A percentile compares a stretch with the other conserved stretches of the same genome.
phyloP scores from a whole-genome alignment of 2,888 invertebrate genomes.

The Nyleta sp. region DNA sequence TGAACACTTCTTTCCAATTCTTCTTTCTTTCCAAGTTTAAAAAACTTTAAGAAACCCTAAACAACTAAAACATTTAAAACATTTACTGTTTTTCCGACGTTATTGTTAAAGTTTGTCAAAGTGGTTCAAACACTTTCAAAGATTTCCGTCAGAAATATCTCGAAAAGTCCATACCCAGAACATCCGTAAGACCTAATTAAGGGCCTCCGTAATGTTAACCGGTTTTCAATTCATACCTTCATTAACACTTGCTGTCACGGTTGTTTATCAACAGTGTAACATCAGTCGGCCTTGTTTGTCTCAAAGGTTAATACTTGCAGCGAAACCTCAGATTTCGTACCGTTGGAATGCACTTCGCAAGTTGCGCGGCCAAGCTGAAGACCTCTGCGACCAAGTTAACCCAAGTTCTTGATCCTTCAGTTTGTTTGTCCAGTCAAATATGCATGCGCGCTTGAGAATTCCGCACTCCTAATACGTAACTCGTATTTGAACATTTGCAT shows the following conservation, averaged over 20 bases:
- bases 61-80: too few species aligned
- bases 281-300: conserved; percentile 47
- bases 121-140: too few species aligned
- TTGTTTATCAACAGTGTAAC: conserved; percentile 42
- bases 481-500: conserved; percentile 61
- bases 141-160: too few species aligned
- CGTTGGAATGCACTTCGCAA: conserved; percentile 43
- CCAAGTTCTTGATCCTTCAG: conserved; percentile 65
- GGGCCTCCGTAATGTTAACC: too few species aligned
- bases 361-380: conserved; percentile 35
- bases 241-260: conserved; percentile 10
- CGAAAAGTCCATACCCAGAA: too few species aligned
- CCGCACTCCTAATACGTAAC: conserved; percentile 46
- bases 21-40: too few species aligned
- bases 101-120: too few species aligned
- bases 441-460: conserved; percentile 60
- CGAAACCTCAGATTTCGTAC: conserved; percentile 34
- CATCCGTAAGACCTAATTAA: too few species aligned
- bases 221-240: conserved; percentile 10
- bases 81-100: too few species aligned
- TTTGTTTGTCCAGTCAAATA: conserved; percentile 69
- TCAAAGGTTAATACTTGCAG: conserved; percentile 47
- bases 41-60: too few species aligned
- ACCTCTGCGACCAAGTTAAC: conserved; percentile 41
- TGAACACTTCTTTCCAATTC: too few species aligned